Evolutionary conservation across 2,113 vertebrate species (phyloP).

Genomic region (Choloepus hoffmanni): DNA sequence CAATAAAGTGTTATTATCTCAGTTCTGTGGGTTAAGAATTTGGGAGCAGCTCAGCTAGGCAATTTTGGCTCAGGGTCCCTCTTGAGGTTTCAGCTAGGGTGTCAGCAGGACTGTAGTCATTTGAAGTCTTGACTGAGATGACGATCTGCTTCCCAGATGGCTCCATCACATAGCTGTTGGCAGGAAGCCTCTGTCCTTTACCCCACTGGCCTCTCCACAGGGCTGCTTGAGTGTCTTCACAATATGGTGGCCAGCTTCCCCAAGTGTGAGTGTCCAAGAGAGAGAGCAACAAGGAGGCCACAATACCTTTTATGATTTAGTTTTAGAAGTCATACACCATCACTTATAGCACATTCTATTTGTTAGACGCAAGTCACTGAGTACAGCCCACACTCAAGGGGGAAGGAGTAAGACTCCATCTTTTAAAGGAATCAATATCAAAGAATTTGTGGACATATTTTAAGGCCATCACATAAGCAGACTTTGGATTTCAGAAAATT

Average conservation of each 20-base stretch:
- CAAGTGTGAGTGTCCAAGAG: neutral
- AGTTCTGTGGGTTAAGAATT: conserved; percentile 11
- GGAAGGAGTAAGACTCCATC: neutral
- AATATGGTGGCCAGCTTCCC: neutral
- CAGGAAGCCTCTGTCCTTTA: neutral
- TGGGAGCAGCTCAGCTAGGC: neutral
- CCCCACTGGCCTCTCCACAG: neutral
- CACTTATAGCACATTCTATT: neutral
- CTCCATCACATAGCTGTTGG: neutral
- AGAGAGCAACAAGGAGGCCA: neutral
- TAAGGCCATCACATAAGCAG: conserved; percentile 22
- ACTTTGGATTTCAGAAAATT: conserved; percentile 62
- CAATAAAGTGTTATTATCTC: neutral
- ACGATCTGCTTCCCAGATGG: neutral
- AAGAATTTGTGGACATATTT: conserved; percentile 24
- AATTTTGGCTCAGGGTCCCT: neutral
- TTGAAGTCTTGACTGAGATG: neutral
- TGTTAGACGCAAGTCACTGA: neutral
- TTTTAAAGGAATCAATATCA: conserved; percentile 41
- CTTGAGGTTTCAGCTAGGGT: neutral
- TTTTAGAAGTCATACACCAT: neutral
- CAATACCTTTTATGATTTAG: neutral
- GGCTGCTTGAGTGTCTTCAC: neutral
- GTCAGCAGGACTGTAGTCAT: neutral
- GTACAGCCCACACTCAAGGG: neutral